These are phyloP conservation scores for Hyppa rectilinea DNA, from an alignment of 2,888 invertebrate species.

Conservation along the genomic window DNA sequence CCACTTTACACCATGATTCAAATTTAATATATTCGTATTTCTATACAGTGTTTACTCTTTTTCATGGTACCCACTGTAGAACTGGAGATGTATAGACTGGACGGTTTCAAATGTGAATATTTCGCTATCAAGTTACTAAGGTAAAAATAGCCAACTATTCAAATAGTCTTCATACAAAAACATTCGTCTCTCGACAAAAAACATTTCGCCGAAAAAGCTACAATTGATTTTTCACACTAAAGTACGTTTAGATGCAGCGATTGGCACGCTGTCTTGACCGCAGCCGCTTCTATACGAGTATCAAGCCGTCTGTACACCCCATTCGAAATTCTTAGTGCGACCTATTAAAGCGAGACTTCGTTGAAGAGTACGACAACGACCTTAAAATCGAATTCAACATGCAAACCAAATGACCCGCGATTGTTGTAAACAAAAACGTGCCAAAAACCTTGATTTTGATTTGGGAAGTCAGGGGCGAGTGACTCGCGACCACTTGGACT, in stretches of 20 bases:
- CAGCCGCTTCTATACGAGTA: conserved; percentile 26
- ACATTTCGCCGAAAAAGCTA: conserved; percentile 5
- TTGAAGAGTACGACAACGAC: conserved; percentile 75
- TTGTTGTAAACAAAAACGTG: conserved; percentile 75
- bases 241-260: background rate
- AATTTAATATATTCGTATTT: conserved; percentile 39
- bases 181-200: background rate
- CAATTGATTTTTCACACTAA: conserved; percentile 26
- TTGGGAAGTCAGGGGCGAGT: conserved; percentile 72
- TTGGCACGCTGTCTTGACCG: background rate
- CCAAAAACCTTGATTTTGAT: conserved; percentile 79
- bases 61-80: conserved; percentile 12
- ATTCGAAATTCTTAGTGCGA: conserved; percentile 69
- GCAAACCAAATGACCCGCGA: conserved; percentile 69
- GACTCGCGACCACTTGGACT: conserved; percentile 35
- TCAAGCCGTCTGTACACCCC: conserved; percentile 13
- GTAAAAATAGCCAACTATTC: background rate
- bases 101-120: background rate
- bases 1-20: conserved; percentile 48
- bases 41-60: conserved; percentile 38
- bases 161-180: conserved; percentile 4
- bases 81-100: background rate
- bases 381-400: conserved; percentile 79
- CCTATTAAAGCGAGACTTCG: conserved; percentile 69
- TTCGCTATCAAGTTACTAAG: background rate